A percentile compares a stretch with the other conserved stretches of the same genome.
These are phyloP conservation scores for Drosophila histrio DNA, from an alignment of 2,888 invertebrate species.

Conservation along the genomic window DNA sequence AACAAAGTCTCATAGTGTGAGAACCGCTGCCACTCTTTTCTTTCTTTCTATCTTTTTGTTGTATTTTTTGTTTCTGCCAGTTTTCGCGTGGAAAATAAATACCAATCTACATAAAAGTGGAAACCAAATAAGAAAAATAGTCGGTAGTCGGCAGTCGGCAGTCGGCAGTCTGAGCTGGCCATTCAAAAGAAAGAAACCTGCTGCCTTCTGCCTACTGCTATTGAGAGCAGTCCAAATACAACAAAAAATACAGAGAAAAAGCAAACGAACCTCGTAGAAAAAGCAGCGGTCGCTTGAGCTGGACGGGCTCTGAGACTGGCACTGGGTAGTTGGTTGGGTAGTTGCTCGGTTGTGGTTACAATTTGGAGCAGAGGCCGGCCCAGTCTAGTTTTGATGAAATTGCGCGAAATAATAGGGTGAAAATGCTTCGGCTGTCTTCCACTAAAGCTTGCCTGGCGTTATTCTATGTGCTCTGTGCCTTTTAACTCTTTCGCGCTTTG, in stretches of 20 bases:
- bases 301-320: slow-evolving; percentile 20
- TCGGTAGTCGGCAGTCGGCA: slow-evolving; percentile 41
- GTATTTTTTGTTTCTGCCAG: slow-evolving; percentile 31
- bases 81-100: slow-evolving; percentile 76
- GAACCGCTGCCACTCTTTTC: slow-evolving; percentile 56
- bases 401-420: slow-evolving; percentile 77
- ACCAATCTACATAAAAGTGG: slow-evolving; percentile 79
- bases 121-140: slow-evolving; percentile 71
- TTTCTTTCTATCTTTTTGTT: not conserved
- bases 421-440: slow-evolving; percentile 58
- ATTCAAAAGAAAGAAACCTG: slow-evolving; percentile 68
- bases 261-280: slow-evolving; percentile 45
- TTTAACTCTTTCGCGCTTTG: slow-evolving; percentile 72
- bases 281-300: slow-evolving; percentile 40
- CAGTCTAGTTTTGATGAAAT: slow-evolving; percentile 75
- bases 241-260: slow-evolving; percentile 29
- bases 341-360: slow-evolving; percentile 62
- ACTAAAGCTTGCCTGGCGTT: slow-evolving; percentile 15
- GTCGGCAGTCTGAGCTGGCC: slow-evolving; percentile 52
- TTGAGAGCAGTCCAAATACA: slow-evolving; percentile 51
- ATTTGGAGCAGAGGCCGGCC: slow-evolving; percentile 67
- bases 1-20: slow-evolving; percentile 59
- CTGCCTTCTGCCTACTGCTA: slow-evolving; percentile 44
- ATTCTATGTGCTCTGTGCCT: slow-evolving; percentile 44
- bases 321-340: slow-evolving; percentile 25